Base-by-base conservation (phyloP, 2,113 vertebrate genomes). In the Nothocercus julius region DNA sequence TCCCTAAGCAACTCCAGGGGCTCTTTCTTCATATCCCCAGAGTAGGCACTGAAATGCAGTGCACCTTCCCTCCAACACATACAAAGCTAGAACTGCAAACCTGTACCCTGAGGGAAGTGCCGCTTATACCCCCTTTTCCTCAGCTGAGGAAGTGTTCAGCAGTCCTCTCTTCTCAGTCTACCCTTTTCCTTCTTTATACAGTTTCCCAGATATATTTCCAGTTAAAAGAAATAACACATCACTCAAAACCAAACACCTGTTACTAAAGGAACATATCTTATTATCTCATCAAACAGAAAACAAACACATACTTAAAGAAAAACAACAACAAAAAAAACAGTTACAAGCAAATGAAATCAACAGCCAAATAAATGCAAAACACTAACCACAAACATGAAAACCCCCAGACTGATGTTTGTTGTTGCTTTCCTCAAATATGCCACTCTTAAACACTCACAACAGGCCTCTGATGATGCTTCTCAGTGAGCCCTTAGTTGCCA, bases 1-100 rank as follows among this genome's bases (percentile, higher is more conserved):
- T n/a, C 11, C 42, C 58, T 70, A 7, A 47, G 30, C 3, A 44
- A 0, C 28, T 8, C 22, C 53, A 44, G 8, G 2, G 2, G 0
- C 0, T 40, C 9, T 69, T 80, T 45, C 13, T 54, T 16, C 58
- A 34, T 4, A 36, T 14, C 40, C 1, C 4, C 25, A 76, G 28
- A 58, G 2, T 36, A 85, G 8, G 6, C 30, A 19, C 34, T 58
- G 27, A 89, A 87, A 85, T n/a, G 2, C 5, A 30, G 2, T 9
- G 51, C 36, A 5, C 14, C 12, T 9, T 44, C 5, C 13, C 49
- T 9, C 24, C 79, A 85, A 77, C 20, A 59, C 20, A 45, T 47
- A 9, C 7, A 78, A 11, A 82, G 11, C 42, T 51, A 73, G 7
- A 3, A 3, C n/a, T n/a, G 34, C 3, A 9, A 9, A 13, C 9